Evolutionary conservation across 2,888 invertebrate genomes (phyloP), one percentile per base, ranked within the genome.

Genomic region (Micoletzkya japonica): DNA sequence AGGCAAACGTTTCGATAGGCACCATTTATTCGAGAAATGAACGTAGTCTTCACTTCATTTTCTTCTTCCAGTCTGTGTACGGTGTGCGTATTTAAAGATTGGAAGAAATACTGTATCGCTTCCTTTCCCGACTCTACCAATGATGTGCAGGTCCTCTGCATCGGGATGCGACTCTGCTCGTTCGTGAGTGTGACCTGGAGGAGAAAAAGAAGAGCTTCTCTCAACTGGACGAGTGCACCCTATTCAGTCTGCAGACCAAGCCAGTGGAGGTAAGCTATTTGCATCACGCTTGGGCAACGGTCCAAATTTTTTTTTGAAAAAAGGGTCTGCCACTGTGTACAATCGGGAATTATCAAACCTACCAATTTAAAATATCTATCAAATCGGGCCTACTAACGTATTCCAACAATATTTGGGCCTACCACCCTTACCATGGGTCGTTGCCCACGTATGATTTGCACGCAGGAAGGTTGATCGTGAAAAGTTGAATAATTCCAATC

Each of bases 181-280:
- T 57, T 28, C 37, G 56, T 1, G 67, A 67, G 32, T n/a, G 2
- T 0, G 67, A 67, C 14, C 44, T 67, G 28, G 67, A 67, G 39
- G 7, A 10, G 37, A 67, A 56, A 57, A 67, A 57, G 44, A 28
- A 3, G 39, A 20, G 26, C 10, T 44, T 57, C 24, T 34, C 36
- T 7, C 24, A 39, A 24, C 7, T 67, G 20, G 57, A 67, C 36
- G 44, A 57, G 39, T 67, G 56, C 57, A 67, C 67, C 6, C 67
- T 67, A 1, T 67, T 67, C 67, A 44, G 39, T 57, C 57, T 67
- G 26, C 67, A 67, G 57, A 49, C 28, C 28, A 26, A 28, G 57
- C 57, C 56, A 1, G 4, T 67, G 17, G 44, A 67, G 67, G 67
- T 67, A 30, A n/a, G 37, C 6, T 60, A 20, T 20, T 7, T 44